Evolutionary conservation across 2,797 vertebrate species (phyloP).

Genomic region (Sebastes minor): DNA sequence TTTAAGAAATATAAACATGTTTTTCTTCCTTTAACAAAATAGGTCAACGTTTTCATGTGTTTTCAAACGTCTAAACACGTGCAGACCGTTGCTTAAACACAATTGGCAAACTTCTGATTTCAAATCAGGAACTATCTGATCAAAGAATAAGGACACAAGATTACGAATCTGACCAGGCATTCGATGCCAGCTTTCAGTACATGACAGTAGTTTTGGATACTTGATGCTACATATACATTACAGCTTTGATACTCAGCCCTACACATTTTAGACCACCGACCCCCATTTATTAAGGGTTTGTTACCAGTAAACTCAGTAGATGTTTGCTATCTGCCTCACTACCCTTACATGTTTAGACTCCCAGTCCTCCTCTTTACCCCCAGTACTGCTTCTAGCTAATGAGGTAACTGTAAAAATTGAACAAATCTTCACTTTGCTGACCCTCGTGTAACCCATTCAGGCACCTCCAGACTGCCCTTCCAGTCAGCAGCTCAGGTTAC

Average conservation of each 20-base stretch:
- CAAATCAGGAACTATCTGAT: not conserved
- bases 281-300: not conserved
- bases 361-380: not conserved
- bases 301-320: not conserved
- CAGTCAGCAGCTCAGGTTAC: conserved; percentile 70
- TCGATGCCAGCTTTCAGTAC: not conserved
- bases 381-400: not conserved
- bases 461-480: conserved; percentile 44
- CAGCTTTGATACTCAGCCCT: not conserved
- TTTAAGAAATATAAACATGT: not conserved
- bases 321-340: not conserved
- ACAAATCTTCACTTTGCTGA: conserved; percentile 16
- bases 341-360: not conserved
- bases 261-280: not conserved
- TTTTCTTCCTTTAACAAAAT: not conserved
- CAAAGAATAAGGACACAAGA: not conserved
- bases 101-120: not conserved
- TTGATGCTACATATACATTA: not conserved
- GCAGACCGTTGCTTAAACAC: not conserved
- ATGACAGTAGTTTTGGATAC: not conserved
- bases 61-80: not conserved
- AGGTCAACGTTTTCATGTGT: not conserved
- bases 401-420: not conserved
- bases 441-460: conserved; percentile 14
- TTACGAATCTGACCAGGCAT: not conserved